Percentiles rank a stretch among this genome's conserved stretches.
Conservation (phyloP, 2,113 vertebrate species). For the Protobothrops mucrosquamatus region DNA sequence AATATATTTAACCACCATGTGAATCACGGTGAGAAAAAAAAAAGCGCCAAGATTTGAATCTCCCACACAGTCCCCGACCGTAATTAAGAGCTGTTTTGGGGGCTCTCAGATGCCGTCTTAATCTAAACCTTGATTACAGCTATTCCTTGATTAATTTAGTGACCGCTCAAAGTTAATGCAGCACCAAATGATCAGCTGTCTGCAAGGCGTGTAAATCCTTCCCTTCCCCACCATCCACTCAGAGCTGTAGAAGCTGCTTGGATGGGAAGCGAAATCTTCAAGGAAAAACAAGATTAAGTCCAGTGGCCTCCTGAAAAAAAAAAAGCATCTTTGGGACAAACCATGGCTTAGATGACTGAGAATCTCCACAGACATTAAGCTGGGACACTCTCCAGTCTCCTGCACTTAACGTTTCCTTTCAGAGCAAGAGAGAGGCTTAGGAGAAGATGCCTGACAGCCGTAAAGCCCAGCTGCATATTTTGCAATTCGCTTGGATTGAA, state of each 20-base stretch:
- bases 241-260: too few species aligned
- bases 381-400: not conserved
- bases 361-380: not conserved
- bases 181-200: too few species aligned
- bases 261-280: too few species aligned
- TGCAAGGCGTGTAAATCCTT: too few species aligned
- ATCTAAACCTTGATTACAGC: constrained; percentile 16
- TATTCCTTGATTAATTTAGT: not conserved
- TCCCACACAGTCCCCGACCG: not conserved
- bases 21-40: not conserved
- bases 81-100: not conserved
- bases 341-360: too few species aligned
- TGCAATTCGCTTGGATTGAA: constrained; percentile 14
- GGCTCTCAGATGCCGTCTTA: not conserved
- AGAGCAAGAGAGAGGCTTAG: not conserved
- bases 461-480: not conserved
- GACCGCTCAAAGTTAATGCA: too few species aligned
- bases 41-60: not conserved
- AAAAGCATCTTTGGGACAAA: too few species aligned
- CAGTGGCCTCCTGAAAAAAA: too few species aligned
- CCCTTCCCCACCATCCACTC: too few species aligned
- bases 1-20: not conserved
- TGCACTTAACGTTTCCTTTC: constrained; percentile 40
- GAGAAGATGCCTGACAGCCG: not conserved
- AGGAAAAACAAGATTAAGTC: too few species aligned